A percentile compares a stretch with the other conserved stretches of the same genome.
phyloP scores from a whole-genome alignment of 2,797 vertebrate genomes.

The Muscicapa comitata region DNA sequence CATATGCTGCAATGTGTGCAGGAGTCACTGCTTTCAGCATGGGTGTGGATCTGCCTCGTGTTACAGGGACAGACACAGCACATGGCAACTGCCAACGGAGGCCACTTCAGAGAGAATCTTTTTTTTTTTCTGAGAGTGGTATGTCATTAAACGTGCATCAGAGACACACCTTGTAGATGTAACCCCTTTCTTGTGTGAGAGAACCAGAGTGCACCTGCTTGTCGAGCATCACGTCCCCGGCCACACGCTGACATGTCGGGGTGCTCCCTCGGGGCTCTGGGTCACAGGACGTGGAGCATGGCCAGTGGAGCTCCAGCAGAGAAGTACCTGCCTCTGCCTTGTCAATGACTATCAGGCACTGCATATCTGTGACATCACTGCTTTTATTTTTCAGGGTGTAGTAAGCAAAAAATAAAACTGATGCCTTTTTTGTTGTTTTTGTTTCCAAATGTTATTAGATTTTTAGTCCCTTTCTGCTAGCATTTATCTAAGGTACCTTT shows the following conservation, averaged over 20 bases:
- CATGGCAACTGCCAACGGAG: not conserved
- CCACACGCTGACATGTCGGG: not conserved
- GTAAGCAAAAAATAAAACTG: not conserved
- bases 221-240: not conserved
- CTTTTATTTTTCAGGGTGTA: conserved; percentile 30
- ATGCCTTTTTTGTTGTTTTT: conserved; percentile 39
- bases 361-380: not conserved
- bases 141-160: not conserved
- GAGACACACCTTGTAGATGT: not conserved
- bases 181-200: not conserved
- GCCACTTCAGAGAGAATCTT: not conserved
- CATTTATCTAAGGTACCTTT: conserved; percentile 1
- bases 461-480: not conserved
- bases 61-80: not conserved
- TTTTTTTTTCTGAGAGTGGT: not conserved
- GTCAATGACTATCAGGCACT: conserved; percentile 27
- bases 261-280: not conserved
- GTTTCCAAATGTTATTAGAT: not conserved
- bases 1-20: rapidly evolving
- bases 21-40: not conserved
- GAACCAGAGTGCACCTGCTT: not conserved
- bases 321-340: not conserved
- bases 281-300: not conserved
- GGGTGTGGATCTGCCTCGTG: not conserved
- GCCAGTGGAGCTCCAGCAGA: not conserved